Evolutionary conservation across 2,113 vertebrate species (phyloP), one percentile per base, ranked within the genome.

Genomic region (Limnothrissa miodon): DNA sequence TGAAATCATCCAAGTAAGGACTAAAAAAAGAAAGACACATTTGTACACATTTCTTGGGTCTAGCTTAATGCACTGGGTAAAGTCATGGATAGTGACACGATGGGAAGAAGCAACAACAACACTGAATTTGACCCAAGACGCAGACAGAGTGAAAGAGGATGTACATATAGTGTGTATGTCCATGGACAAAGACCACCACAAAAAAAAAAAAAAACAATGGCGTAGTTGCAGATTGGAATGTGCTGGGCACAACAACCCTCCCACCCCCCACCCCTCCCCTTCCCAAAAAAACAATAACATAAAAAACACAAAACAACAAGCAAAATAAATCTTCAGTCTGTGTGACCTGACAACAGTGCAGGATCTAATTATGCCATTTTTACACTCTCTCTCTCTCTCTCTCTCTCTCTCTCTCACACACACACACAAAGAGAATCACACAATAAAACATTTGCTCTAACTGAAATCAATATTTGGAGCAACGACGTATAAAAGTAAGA

Each of bases 151-250:
- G 42, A 42, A 82, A 39, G 70, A 7, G 45, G 9, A 33, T 6
- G 44, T 25, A 66, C 39, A 21, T 2, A 21, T 46, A 15, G 45
- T 59, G 83, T 81, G 70, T 56, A 82, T n/a, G 62, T 87, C 86
- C 51, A 56, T 23, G 5, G 19, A 56, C 51, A 56, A 10, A 36
- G 13, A 4, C 36, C 66, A 33, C 66, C 4, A 36, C 33, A 74
- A 9, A 74, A 74, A 33, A 11, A 15, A 29, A 33, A 1, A 15
- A 29, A 33, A 29, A 74, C 66, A 74, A 74, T 15, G 13, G 66
- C 66, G 33, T 74, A 15, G 29, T 39, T 74, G 66, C 66, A 74
- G 87, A 90, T 86, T 89, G 94, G 94, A 95, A 95, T 94, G 93
- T 93, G 91, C 86, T 80, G 85, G 89, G 85, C 91, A 90, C 88